Base-by-base conservation (phyloP, 2,113 vertebrate genomes). In the Melospiza melodia region DNA sequence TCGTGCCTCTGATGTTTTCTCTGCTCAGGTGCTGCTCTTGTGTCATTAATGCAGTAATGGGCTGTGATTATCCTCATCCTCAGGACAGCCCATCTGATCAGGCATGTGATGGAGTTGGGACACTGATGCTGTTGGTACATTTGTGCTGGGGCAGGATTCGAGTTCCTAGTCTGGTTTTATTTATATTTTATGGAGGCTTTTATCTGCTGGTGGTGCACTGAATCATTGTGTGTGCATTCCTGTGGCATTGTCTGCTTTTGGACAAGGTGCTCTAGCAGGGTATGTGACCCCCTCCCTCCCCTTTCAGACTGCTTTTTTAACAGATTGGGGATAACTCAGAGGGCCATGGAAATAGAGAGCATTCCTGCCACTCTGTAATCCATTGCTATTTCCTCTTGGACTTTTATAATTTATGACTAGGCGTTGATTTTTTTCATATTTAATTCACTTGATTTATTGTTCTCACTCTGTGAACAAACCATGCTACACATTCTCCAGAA, bases 211-310 rank as follows among this genome's bases (percentile, higher is more conserved):
- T 27, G 54, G 52, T 37, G 39, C 23, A 35, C 19, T 46, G 37
- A 37, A 5, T 65, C 12, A 1, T 15, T 71, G 48, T 2, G 0
- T 16, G 2, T 46, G n/a, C 10, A 16, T 10, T 90, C 12, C 41
- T 72, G 61, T 27, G 41, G 28, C 25, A 24, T 6, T 20, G 24
- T 15, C n/a, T 91, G 71, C 37, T 72, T 67, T 52, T n/a, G 69
- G 63, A 68, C 39, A 61, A 66, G 21, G 23, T 51, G 37, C 20
- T 46, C 12, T 8, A 49, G 79, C 43, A 88, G 52, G 17, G 13
- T 20, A 2, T 8, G 18, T 58, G 31, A 62, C 15, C 6, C 13
- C 5, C 14, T 17, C 10, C 12, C 17, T 46, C 46, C 25, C 10
- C 24, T 37, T 77, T 31, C 41, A 83, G n/a, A 18, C 46, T 74